Evolutionary conservation across 2,113 vertebrate species (phyloP), one percentile per base, ranked within the genome.

Genomic region (Notiomystis cincta): DNA sequence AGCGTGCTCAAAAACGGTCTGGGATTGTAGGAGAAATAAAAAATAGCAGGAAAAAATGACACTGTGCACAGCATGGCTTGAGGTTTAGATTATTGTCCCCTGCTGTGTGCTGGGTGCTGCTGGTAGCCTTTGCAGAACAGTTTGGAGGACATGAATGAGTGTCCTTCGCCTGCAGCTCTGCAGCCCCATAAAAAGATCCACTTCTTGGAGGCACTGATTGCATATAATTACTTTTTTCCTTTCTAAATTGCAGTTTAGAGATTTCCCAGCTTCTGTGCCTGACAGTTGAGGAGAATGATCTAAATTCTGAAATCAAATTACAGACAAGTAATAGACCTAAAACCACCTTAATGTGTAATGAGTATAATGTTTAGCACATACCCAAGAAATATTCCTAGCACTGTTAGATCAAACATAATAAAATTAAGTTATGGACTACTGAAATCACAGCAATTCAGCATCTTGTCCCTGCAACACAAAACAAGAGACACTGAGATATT

Each of bases 391-490:
- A 75, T 31, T 42, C 47, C 54, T 77, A 89, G 42, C 30, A 51
- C 25, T 47, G 50, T 81, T 90, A 84, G 23, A 82, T 87, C 44
- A 89, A 77, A 73, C 37, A 31, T 69, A 90, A 92, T 81, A 89
- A 93, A 90, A 81, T 70, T 76, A 91, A 87, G 87, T 61, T 78
- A 67, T 45, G 37, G 91, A 35, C 56, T 50, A n/a, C 56, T 93
- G 66, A 92, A 95, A 90, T 88, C 48, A 60, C 20, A 82, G 53
- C 83, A 81, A 95, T 81, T 95, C 67, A 70, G 64, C 30, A 69
- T 86, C 76, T 83, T 73, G 58, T 80, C 67, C 51, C 73, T 73
- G 56, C 60, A 92, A 33, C 38, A 62, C 23, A 92, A 81, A 91
- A 61, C 21, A 70, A 58, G 56, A 82, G 38, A 81, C 53, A 77